Conservation (phyloP, 1,140 invertebrate genomes). For the Nasonia giraulti region DNA sequence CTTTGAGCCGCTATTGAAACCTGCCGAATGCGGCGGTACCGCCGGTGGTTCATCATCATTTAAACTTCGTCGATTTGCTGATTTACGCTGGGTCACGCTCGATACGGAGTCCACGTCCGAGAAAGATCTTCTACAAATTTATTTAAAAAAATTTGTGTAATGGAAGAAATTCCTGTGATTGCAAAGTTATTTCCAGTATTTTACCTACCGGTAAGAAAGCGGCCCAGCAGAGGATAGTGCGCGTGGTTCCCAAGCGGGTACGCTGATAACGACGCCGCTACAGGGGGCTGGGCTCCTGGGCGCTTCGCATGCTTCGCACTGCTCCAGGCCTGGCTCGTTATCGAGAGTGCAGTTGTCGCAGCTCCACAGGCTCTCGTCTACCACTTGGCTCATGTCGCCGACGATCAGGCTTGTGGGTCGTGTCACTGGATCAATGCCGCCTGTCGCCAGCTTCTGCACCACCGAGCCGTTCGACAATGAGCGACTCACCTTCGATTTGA, state of each 20-base stretch:
- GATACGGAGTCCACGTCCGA: slow-evolving; percentile 75
- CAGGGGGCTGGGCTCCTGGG: slow-evolving; percentile 74
- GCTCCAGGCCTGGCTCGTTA: slow-evolving; percentile 72
- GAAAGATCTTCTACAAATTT: slow-evolving; percentile 77
- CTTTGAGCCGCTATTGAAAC: slow-evolving; percentile 64
- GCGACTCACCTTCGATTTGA: slow-evolving; percentile 76
- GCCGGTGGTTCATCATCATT: slow-evolving; percentile 77
- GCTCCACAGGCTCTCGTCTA: slow-evolving; percentile 73
- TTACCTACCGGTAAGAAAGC: slow-evolving; percentile 75
- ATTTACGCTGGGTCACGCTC: slow-evolving; percentile 66
- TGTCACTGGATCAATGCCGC: slow-evolving; percentile 56
- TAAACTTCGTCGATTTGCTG: slow-evolving; percentile 74
- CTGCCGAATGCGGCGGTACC: slow-evolving; percentile 71
- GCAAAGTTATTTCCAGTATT: neutral
- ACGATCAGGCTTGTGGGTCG: slow-evolving; percentile 70
- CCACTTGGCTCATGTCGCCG: slow-evolving; percentile 61
- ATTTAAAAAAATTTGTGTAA: neutral
- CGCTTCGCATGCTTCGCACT: slow-evolving; percentile 80
- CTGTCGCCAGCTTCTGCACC: slow-evolving; percentile 63
- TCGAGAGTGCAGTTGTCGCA: slow-evolving; percentile 78
- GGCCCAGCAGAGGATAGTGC: slow-evolving; percentile 73
- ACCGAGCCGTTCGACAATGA: slow-evolving; percentile 75
- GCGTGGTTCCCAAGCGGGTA: slow-evolving; percentile 73
- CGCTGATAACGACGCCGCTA: slow-evolving; percentile 74
- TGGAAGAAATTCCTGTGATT: neutral